Evolutionary conservation across 1,140 invertebrate genomes (phyloP).

Genomic region (Micrasema minimum): DNA sequence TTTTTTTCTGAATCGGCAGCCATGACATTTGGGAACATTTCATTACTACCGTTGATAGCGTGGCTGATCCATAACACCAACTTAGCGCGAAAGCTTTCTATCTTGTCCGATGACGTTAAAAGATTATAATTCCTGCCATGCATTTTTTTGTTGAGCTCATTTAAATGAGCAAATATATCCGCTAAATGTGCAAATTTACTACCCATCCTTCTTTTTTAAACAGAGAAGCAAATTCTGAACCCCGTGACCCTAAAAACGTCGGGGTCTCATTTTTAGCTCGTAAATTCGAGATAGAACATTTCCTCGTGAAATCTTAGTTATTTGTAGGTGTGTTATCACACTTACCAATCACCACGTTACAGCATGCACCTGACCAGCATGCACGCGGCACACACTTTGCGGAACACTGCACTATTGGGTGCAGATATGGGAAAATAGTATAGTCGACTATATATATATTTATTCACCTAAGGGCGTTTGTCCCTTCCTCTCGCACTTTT

Average conservation of each 20-base stretch:
- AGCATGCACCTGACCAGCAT: too few species aligned
- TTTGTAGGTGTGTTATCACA: slow-evolving; percentile 37
- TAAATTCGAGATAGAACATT: too few species aligned
- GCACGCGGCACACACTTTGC: too few species aligned
- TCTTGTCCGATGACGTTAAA: slow-evolving; percentile 29
- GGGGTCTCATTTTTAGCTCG: slow-evolving; percentile 14
- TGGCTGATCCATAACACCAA: too few species aligned
- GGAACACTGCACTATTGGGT: too few species aligned
- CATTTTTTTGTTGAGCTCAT: slow-evolving; percentile 38
- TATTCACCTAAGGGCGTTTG: too few species aligned
- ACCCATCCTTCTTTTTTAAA: too few species aligned
- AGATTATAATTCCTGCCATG: slow-evolving; percentile 33
- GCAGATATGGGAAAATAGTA: too few species aligned
- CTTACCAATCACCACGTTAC: too few species aligned
- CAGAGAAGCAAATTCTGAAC: slow-evolving; percentile 22
- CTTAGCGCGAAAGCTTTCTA: slow-evolving; percentile 19
- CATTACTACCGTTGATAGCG: slow-evolving; percentile 21
- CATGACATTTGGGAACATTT: slow-evolving; percentile 22
- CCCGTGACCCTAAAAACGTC: slow-evolving; percentile 13
- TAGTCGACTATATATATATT: too few species aligned
- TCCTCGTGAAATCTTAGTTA: too few species aligned
- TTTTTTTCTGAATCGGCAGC: slow-evolving; percentile 29
- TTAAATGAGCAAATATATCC: slow-evolving; percentile 19
- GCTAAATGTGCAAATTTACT: slow-evolving; percentile 6
- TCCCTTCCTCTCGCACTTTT: too few species aligned